A percentile compares a stretch with the other conserved stretches of the same genome.
Evolutionary conservation across 2,888 invertebrate genomes (phyloP).

Genomic region (Synergus umbraculus): DNA sequence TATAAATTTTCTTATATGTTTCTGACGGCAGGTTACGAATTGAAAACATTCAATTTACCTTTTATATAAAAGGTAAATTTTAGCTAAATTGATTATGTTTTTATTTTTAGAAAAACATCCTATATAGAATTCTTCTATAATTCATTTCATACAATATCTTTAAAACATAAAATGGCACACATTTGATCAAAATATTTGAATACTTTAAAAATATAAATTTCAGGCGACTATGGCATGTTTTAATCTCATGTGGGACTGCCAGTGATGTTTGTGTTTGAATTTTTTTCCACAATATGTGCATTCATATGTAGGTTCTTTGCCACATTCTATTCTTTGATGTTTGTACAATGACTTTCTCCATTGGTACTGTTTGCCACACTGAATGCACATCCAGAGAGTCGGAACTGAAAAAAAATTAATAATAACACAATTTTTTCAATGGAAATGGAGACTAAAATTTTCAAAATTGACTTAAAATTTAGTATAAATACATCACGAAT

Average conservation of each 20-base stretch:
- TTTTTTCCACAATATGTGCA: constrained; percentile 85
- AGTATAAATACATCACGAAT: not conserved
- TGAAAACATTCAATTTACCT: no score
- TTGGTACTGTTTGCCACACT: constrained; percentile 3
- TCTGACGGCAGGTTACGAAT: not conserved
- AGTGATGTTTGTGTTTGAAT: constrained; percentile 82
- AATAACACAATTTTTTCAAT: not conserved
- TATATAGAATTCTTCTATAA: not conserved
- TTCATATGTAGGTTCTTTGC: constrained; percentile 78
- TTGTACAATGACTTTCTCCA: constrained; percentile 50
- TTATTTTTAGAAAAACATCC: no score
- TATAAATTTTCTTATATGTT: not conserved
- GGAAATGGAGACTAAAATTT: not conserved
- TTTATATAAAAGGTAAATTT: no score
- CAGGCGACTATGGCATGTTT: not conserved
- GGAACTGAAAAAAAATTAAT: not conserved
- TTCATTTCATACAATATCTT: not conserved
- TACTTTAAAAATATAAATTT: not conserved
- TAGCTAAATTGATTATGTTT: no score
- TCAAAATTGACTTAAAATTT: not conserved
- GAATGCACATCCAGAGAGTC: constrained; percentile 9
- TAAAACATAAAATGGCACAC: not conserved
- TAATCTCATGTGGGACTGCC: constrained; percentile 52
- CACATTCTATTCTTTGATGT: constrained; percentile 63
- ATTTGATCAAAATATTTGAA: not conserved